These are phyloP conservation scores for Gracilinanus agilis DNA, from an alignment of 2,113 vertebrate genomes.

Conservation along the genomic window DNA sequence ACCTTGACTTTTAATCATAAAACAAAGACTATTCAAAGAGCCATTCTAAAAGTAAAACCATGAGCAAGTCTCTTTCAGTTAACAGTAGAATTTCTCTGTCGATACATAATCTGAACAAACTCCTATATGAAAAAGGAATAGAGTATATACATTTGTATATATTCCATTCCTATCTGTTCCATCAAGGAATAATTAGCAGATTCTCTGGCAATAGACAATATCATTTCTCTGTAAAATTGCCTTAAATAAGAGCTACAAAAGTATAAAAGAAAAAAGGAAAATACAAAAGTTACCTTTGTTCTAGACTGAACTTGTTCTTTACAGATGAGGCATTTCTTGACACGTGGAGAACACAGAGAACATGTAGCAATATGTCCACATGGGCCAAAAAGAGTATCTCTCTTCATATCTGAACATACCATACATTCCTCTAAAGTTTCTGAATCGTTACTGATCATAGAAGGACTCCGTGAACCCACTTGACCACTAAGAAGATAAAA, in stretches of 20 bases:
- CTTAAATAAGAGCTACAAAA: constrained; percentile 43
- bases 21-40: not conserved
- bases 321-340: constrained; percentile 99
- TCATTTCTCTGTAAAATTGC: constrained; percentile 34
- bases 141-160: not conserved
- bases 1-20: not conserved
- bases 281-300: constrained; percentile 91
- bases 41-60: not conserved
- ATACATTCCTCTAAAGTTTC: constrained; percentile 99
- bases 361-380: constrained; percentile 99
- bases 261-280: constrained; percentile 43
- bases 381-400: constrained; percentile 98
- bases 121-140: not conserved
- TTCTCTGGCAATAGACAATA: not conserved
- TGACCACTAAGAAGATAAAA: constrained; percentile 89
- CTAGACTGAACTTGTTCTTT: constrained; percentile 99
- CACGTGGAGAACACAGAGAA: constrained; percentile 98
- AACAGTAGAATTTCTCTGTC: not conserved
- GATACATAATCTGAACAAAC: not conserved
- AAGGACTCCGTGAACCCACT: constrained; percentile 97
- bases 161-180: constrained; percentile 15
- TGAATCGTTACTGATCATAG: constrained; percentile 95
- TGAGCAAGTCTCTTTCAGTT: not conserved
- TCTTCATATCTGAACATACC: constrained; percentile 99
- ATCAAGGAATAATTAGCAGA: constrained; percentile 41